These are phyloP conservation scores for Calephelis virginiensis DNA, from an alignment of 1,140 invertebrate genomes.

Conservation along the genomic window DNA sequence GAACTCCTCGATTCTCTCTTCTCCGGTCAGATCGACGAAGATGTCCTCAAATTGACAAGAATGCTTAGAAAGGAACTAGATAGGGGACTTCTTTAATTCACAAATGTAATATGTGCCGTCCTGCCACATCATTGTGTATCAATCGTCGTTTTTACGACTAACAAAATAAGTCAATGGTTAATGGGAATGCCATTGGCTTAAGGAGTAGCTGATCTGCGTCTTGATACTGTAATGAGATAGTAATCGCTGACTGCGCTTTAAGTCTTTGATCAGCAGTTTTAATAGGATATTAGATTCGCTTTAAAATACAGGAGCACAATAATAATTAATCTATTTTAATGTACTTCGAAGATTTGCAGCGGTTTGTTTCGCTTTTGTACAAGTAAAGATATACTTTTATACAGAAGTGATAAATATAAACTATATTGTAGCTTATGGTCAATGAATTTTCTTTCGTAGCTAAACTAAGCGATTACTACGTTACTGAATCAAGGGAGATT, in stretches of 20 bases:
- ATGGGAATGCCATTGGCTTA: background rate
- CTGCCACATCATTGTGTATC: conserved; percentile 32
- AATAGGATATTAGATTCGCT: background rate
- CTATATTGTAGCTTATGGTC: background rate
- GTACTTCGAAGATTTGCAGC: background rate
- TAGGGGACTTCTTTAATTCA: conserved; percentile 61
- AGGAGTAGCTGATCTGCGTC: conserved; percentile 12
- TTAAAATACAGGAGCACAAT: no score
- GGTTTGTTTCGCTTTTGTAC: background rate
- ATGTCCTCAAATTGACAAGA: conserved; percentile 62
- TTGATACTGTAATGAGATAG: conserved; percentile 11
- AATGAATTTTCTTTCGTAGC: background rate
- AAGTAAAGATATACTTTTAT: background rate
- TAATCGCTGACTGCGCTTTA: background rate
- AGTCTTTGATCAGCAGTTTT: conserved; percentile 6
- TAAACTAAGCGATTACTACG: background rate
- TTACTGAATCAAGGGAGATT: conserved; percentile 21
- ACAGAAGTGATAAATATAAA: background rate
- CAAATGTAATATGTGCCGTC: conserved; percentile 51
- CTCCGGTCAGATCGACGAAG: conserved; percentile 61
- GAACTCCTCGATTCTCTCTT: conserved; percentile 66
- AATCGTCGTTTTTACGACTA: conserved; percentile 17
- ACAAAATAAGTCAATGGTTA: background rate
- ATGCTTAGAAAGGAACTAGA: conserved; percentile 70
- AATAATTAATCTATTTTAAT: background rate